Conservation (phyloP, 2,113 vertebrate genomes). For the Xiphophorus hellerii region DNA sequence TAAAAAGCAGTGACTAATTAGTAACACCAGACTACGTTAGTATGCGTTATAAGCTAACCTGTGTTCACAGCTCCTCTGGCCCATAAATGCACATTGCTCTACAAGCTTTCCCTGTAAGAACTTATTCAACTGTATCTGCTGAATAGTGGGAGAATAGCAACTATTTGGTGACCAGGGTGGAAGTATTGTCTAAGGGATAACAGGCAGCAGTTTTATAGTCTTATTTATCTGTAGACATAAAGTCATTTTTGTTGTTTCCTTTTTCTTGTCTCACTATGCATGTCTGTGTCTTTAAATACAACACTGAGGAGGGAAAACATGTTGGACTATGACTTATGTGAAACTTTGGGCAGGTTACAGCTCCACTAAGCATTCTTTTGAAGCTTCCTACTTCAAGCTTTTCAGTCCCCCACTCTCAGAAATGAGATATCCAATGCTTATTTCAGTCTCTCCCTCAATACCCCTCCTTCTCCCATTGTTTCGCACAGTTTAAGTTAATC, state of each 20-base stretch:
- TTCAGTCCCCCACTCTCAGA: not conserved
- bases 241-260: not conserved
- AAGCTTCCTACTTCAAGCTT: not conserved
- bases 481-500: not conserved
- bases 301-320: not conserved
- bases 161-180: conserved; percentile 56
- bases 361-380: too few species aligned
- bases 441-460: not conserved
- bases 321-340: not conserved
- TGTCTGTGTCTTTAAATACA: not conserved
- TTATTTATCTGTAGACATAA: conserved; percentile 52
- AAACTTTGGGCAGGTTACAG: not conserved
- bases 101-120: conserved; percentile 22
- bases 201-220: conserved; percentile 40
- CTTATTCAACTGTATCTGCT: conserved; percentile 61
- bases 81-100: conserved; percentile 56
- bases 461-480: too few species aligned
- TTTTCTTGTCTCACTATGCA: not conserved
- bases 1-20: too few species aligned
- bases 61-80: conserved; percentile 29
- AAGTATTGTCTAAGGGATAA: conserved; percentile 51
- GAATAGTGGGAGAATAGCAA: conserved; percentile 49
- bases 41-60: conserved; percentile 19
- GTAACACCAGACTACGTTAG: conserved; percentile 1
- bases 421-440: not conserved